phyloP scores from a whole-genome alignment of 2,113 vertebrate genomes.

The Triplophysa rosa region DNA sequence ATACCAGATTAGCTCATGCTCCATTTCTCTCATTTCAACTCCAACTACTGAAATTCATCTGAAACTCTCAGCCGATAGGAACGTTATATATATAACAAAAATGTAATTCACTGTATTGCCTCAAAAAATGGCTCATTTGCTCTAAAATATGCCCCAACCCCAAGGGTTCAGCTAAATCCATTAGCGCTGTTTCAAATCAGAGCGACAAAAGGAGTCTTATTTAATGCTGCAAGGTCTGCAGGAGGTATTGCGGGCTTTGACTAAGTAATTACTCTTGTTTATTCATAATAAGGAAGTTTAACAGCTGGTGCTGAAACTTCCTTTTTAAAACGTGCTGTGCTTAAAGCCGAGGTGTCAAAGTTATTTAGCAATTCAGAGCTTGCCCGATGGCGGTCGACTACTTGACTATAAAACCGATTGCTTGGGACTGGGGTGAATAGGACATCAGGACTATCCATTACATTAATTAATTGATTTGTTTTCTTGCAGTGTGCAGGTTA shows the following conservation, averaged over 20 bases:
- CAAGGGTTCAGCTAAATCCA: neutral
- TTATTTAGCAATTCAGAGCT: conserved; percentile 49
- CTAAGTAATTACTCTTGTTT: conserved; percentile 49
- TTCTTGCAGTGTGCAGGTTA: conserved; percentile 53
- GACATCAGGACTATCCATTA: conserved; percentile 58
- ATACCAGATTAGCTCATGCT: no score
- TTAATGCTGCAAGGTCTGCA: conserved; percentile 27
- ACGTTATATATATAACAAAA: neutral
- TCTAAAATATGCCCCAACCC: neutral
- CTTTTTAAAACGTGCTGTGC: conserved; percentile 44
- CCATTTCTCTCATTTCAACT: neutral
- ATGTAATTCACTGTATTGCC: neutral
- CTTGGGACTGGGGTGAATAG: conserved; percentile 41
- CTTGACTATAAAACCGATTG: conserved; percentile 46
- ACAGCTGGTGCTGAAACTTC: conserved; percentile 23
- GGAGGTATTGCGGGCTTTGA: conserved; percentile 20
- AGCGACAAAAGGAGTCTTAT: neutral
- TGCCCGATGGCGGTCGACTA: conserved; percentile 44
- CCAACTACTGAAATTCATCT: neutral
- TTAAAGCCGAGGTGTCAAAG: conserved; percentile 47
- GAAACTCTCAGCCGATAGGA: neutral
- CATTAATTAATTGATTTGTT: conserved; percentile 62
- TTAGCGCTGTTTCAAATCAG: neutral
- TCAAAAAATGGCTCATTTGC: neutral
- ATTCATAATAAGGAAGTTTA: conserved; percentile 43